Evolutionary conservation across 2,797 vertebrate species (phyloP), one percentile per base, ranked within the genome.

Genomic region (Diglossa cyanea): DNA sequence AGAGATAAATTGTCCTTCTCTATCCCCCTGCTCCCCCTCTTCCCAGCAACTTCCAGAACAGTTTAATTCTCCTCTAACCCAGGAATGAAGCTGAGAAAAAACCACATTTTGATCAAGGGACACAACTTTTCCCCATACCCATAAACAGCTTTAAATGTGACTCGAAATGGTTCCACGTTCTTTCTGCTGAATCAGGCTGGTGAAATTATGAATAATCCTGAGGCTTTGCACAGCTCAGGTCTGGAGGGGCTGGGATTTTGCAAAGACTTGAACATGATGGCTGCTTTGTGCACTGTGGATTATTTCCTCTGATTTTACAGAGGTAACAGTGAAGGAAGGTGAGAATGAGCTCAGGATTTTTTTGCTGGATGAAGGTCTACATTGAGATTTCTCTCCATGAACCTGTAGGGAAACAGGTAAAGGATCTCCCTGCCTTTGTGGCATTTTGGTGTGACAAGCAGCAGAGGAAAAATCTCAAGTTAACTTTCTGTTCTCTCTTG

Each of bases 1-100:
- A 68, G 90, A 95, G 92, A 95, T 93, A 93, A 91, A 94, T 91
- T 86, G 94, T 94, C 90, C 82, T 95, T 94, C 87, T 84, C 54
- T 90, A 86, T 92, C 84, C 37, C 72, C 19, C 25, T 85, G 65
- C 55, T 50, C 79, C 53, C 31, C 3, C 35, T 71, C 66, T 95
- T 89, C 73, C 40, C 62, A 61, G 78, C 45, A 61, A 90, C 35
- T 88, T 85, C 83, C 57, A 61, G 81, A 53, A 57, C 47, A 53
- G 37, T 88, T 97, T 95, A 62, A 71, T 92, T 89, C 83, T 90
- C 62, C 30, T 75, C 61, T 84, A 94, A 73, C 33, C 17, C 28
- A 19, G 21, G 35, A 39, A 85, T 20, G 28, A 54, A 89, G 14
- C 61, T 58, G 47, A 83, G 53, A 73, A 61, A 86, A 83, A 86